A percentile compares a stretch with the other conserved stretches of the same genome.
phyloP scores from a whole-genome alignment of 2,113 vertebrate genomes.

The Centrocercus urophasianus region DNA sequence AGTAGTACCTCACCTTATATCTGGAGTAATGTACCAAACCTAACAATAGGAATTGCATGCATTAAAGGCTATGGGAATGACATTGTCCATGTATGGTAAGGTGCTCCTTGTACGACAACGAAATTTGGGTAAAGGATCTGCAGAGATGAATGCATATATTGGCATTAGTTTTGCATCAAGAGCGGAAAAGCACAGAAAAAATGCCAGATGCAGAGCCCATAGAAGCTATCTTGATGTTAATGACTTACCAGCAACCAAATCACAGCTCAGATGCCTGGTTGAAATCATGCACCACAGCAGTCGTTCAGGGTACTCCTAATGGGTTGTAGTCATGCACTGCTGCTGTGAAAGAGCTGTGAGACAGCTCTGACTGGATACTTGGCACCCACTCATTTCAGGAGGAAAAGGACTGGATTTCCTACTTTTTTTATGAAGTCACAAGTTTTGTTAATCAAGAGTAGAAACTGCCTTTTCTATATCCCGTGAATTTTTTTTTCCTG shows the following conservation, averaged over 20 bases:
- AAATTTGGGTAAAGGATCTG: not conserved
- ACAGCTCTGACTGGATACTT: not conserved
- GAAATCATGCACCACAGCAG: not conserved
- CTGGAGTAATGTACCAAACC: not conserved
- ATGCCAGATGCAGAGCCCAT: not conserved
- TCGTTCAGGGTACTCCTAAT: rapidly evolving
- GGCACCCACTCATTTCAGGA: not conserved
- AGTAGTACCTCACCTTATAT: not conserved
- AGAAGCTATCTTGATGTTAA: not conserved
- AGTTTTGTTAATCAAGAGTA: not conserved
- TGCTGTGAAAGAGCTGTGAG: not conserved
- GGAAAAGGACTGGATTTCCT: not conserved
- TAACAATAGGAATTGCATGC: rapidly evolving
- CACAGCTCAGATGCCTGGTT: not conserved
- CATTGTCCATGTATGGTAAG: not conserved
- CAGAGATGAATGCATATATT: not conserved
- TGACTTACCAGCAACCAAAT: not conserved
- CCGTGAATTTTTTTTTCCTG: not conserved
- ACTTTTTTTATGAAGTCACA: not conserved
- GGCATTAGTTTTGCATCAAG: not conserved
- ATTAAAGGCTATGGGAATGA: not conserved
- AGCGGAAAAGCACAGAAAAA: not conserved
- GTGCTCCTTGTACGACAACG: too few relatives aligned
- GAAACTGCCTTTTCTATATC: not conserved
- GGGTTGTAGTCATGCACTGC: not conserved